These are phyloP conservation scores for Australoheros facetus DNA, from an alignment of 2,797 vertebrate species.

Conservation along the genomic window DNA sequence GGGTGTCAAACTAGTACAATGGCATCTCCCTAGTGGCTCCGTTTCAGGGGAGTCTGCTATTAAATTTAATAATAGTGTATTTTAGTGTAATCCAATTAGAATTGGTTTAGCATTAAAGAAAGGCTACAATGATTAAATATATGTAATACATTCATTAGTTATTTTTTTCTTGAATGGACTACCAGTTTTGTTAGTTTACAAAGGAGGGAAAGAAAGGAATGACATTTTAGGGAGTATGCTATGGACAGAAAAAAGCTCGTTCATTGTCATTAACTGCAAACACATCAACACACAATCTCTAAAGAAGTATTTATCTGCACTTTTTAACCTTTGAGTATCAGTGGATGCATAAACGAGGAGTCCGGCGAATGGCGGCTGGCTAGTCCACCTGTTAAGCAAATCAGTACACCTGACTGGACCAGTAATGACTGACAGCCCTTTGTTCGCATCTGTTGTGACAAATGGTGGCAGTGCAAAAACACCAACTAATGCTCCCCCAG, in stretches of 20 bases:
- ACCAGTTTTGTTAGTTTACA: too few species aligned
- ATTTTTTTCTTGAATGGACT: neutral
- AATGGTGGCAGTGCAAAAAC: neutral
- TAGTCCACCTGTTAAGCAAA: constrained; percentile 56
- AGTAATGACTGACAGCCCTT: constrained; percentile 47
- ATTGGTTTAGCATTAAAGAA: neutral
- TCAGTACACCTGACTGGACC: constrained; percentile 62
- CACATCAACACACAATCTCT: too few species aligned
- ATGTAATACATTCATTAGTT: neutral
- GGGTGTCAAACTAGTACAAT: neutral
- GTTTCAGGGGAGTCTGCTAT: neutral
- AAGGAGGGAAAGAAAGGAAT: too few species aligned
- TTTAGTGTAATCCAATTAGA: neutral
- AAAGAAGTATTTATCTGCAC: too few species aligned
- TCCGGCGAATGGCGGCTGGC: constrained; percentile 54
- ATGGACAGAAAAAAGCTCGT: neutral
- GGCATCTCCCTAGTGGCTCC: neutral
- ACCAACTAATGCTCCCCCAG: neutral
- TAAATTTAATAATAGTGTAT: neutral
- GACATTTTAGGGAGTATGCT: too few species aligned
- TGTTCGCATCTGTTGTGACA: constrained; percentile 51
- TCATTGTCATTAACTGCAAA: neutral
- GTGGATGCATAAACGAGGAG: neutral
- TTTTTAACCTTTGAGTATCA: neutral
- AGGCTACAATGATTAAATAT: neutral